These are phyloP conservation scores for Drosophila pachea DNA, from an alignment of 1,140 invertebrate species.

Conservation along the genomic window DNA sequence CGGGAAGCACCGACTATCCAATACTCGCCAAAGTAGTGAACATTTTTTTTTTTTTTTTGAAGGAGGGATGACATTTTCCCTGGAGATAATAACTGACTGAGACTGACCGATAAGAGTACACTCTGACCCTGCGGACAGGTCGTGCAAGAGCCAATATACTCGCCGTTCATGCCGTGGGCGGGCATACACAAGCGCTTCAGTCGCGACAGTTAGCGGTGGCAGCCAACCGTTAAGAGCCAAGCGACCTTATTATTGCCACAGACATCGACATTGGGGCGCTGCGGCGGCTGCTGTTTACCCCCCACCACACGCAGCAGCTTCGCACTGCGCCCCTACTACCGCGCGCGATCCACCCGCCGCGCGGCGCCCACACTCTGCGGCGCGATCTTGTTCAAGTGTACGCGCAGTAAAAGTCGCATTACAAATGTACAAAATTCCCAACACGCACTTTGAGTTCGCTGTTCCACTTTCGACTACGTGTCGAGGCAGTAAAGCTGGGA, in stretches of 20 bases:
- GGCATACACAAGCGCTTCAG: conserved; percentile 4
- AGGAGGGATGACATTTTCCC: no score
- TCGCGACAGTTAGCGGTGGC: conserved; percentile 36
- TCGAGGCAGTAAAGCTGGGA: not conserved
- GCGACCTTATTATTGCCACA: conserved; percentile 30
- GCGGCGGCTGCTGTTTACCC: conserved; percentile 1
- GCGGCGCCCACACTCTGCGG: not conserved
- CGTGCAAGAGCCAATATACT: not conserved
- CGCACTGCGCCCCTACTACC: not conserved
- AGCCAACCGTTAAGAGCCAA: conserved; percentile 30
- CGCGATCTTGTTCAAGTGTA: not conserved
- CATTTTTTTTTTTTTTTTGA: no score
- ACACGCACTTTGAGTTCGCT: conserved; percentile 40
- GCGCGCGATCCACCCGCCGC: no score
- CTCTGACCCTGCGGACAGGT: not conserved
- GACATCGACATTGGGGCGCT: conserved; percentile 8
- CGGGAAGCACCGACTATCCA: no score
- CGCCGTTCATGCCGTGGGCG: not conserved
- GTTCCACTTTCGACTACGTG: conserved; percentile 46
- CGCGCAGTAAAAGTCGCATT: conserved; percentile 26
- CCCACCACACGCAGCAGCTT: conserved; percentile 5
- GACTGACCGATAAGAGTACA: no score
- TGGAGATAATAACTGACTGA: no score
- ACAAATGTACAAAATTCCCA: conserved; percentile 28
- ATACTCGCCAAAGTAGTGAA: no score